A percentile compares a stretch with the other conserved stretches of the same genome.
These are phyloP conservation scores for Crenichthys baileyi DNA, from an alignment of 2,797 vertebrate genomes.

Conservation along the genomic window DNA sequence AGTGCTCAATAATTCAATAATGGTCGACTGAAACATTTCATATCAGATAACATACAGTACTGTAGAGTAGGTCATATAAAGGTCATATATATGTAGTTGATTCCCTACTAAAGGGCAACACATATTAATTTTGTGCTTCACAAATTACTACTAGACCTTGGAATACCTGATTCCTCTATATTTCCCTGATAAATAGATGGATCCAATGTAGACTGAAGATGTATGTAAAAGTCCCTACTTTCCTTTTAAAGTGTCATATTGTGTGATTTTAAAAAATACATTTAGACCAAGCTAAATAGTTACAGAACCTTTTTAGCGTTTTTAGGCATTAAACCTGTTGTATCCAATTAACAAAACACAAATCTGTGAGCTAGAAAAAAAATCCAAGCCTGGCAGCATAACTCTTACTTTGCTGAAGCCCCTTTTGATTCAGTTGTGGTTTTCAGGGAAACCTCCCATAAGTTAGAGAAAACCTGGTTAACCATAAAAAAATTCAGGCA, in stretches of 20 bases:
- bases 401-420: not conserved
- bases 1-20: not conserved
- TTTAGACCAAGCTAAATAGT: too few relatives aligned
- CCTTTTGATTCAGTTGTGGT: too few relatives aligned
- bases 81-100: too few relatives aligned
- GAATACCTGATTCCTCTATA: not conserved
- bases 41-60: not conserved
- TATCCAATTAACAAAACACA: not conserved
- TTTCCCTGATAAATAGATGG: not conserved
- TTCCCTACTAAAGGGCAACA: not conserved
- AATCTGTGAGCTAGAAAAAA: not conserved
- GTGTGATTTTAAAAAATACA: not conserved
- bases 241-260: not conserved
- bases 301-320: not conserved
- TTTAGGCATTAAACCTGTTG: not conserved
- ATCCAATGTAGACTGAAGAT: not conserved
- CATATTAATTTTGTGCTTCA: too few relatives aligned
- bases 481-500: not conserved
- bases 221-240: not conserved
- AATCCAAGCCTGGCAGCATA: not conserved
- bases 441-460: not conserved
- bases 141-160: too few relatives aligned
- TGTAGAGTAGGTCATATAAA: not conserved
- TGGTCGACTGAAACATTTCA: not conserved
- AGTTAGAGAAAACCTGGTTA: not conserved